phyloP scores from a whole-genome alignment of 2,888 invertebrate genomes.

The Erebia epiphron region DNA sequence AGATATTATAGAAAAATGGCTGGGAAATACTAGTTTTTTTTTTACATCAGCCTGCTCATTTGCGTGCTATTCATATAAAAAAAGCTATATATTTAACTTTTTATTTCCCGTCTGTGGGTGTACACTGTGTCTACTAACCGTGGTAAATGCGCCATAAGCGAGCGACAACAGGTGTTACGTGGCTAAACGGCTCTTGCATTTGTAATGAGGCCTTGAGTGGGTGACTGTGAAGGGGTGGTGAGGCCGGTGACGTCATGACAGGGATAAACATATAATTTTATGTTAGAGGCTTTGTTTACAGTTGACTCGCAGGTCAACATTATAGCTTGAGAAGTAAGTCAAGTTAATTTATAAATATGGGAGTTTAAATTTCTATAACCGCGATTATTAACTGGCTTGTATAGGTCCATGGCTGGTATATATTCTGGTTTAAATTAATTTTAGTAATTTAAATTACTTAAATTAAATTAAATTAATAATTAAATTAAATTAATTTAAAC shows the following conservation, averaged over 20 bases:
- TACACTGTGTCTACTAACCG: background rate
- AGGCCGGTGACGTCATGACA: conserved; percentile 22
- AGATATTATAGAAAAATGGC: no score
- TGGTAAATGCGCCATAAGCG: conserved; percentile 16
- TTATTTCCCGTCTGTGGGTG: background rate
- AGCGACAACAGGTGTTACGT: conserved; percentile 74
- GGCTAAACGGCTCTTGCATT: conserved; percentile 64
- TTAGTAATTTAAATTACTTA: no score
- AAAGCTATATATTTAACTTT: no score
- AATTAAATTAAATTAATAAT: no score
- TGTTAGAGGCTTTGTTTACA: background rate
- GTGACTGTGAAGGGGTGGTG: conserved; percentile 28
- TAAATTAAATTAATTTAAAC: no score
- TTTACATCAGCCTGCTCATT: no score
- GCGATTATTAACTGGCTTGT: no score
- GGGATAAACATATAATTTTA: conserved; percentile 4
- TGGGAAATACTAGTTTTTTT: no score
- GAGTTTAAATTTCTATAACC: background rate
- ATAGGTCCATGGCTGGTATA: no score
- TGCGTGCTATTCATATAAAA: no score
- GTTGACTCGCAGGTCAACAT: background rate
- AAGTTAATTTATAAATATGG: background rate
- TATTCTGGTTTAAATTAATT: no score
- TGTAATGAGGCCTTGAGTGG: conserved; percentile 37
- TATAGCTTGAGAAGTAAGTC: background rate